Conservation (phyloP, 2,113 vertebrate species). For the Ailuropoda melanoleuca region DNA sequence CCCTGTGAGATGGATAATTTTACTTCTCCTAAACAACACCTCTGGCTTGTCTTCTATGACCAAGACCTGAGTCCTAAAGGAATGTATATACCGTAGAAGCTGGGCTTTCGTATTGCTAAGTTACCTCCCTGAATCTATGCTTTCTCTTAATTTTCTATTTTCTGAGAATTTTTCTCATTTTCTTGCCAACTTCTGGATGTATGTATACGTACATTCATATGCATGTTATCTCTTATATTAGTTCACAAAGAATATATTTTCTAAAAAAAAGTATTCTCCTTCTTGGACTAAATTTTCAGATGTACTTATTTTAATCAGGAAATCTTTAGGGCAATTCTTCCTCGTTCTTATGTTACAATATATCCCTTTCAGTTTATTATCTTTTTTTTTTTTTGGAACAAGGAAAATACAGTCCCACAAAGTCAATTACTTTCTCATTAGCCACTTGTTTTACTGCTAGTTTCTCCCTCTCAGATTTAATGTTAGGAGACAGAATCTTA, state of each 20-base stretch:
- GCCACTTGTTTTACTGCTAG: neutral
- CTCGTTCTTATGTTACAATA: neutral
- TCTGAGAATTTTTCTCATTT: neutral
- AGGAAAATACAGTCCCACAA: neutral
- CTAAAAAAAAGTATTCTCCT: neutral
- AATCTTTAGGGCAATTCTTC: neutral
- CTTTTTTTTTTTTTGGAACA: too few species aligned
- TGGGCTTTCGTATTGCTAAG: neutral
- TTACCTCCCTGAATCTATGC: neutral
- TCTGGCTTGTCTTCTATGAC: neutral
- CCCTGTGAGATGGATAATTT: neutral
- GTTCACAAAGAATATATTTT: neutral
- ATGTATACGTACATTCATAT: neutral
- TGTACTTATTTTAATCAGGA: neutral
- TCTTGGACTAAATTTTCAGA: neutral
- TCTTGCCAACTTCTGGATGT: neutral
- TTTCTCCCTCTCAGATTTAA: neutral
- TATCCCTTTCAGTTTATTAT: neutral
- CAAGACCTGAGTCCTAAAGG: neutral
- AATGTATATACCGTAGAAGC: neutral
- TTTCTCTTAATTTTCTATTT: neutral
- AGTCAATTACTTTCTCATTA: conserved; percentile 37
- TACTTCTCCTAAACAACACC: neutral
- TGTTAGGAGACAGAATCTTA: neutral
- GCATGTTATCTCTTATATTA: neutral